Evolutionary conservation across 2,113 vertebrate genomes (phyloP).

Genomic region (Daboia siamensis): DNA sequence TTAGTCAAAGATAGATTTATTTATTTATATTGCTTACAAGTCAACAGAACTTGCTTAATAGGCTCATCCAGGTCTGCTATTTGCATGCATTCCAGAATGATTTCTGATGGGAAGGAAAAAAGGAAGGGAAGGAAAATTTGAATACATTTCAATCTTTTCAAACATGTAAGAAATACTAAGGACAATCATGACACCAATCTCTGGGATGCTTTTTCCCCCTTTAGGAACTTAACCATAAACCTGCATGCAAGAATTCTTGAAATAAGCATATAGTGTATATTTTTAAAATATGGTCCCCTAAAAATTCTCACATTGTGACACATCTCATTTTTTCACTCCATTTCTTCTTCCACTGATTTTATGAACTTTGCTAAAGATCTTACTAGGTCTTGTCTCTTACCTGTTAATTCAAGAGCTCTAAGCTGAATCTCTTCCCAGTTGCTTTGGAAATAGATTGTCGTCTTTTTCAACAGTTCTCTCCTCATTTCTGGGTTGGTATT

Average conservation of each 20-base stretch:
- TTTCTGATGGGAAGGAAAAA: background rate
- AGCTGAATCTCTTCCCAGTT: background rate
- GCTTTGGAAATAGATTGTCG: background rate
- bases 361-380: background rate
- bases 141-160: background rate
- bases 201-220: background rate
- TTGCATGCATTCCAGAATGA: conserved; percentile 7
- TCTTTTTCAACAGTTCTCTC: background rate
- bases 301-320: background rate
- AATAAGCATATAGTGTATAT: background rate
- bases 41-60: background rate
- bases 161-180: background rate
- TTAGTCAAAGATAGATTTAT: background rate
- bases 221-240: background rate
- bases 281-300: background rate
- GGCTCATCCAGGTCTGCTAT: background rate
- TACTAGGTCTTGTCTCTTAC: background rate
- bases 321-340: background rate
- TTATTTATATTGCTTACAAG: background rate
- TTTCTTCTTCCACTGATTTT: background rate
- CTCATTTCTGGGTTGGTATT: background rate
- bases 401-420: conserved; percentile 14
- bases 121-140: background rate
- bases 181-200: background rate
- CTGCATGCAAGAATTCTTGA: background rate